A percentile compares a stretch with the other conserved stretches of the same genome.
These are phyloP conservation scores for Lutjanus erythropterus DNA, from an alignment of 2,113 vertebrate species.

Conservation along the genomic window DNA sequence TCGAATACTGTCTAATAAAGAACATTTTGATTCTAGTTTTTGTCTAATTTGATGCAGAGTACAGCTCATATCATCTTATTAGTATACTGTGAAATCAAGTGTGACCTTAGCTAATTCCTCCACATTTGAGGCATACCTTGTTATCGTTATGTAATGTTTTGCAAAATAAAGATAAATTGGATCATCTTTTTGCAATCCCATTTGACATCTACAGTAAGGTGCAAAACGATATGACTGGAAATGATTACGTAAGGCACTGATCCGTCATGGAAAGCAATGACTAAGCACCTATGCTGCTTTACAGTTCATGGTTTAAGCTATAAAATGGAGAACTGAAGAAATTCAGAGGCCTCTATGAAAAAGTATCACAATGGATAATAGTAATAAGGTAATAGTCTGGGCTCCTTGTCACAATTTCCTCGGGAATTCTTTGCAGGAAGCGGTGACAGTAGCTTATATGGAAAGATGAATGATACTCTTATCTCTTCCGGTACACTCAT, in stretches of 20 bases:
- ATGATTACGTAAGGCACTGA: conserved; percentile 24
- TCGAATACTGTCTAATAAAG: no score
- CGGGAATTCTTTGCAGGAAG: conserved; percentile 46
- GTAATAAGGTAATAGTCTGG: conserved; percentile 6
- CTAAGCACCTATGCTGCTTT: conserved; percentile 15
- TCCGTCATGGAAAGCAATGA: conserved; percentile 28
- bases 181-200: conserved; percentile 34
- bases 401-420: conserved; percentile 48
- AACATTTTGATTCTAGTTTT: no score
- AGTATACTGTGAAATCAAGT: no score
- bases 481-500: conserved; percentile 58
- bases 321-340: conserved; percentile 7
- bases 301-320: conserved; percentile 15
- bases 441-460: conserved; percentile 39
- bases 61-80: no score
- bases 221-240: conserved; percentile 39
- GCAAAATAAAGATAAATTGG: conserved; percentile 46
- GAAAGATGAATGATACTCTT: conserved; percentile 62
- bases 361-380: conserved; percentile 12
- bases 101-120: conserved; percentile 15
- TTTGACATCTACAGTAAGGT: conserved; percentile 38
- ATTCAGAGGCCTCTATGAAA: not conserved
- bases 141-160: conserved; percentile 10
- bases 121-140: not conserved
- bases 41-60: no score